phyloP scores from a whole-genome alignment of 2,797 vertebrate species.

The Tolypeutes matacus region DNA sequence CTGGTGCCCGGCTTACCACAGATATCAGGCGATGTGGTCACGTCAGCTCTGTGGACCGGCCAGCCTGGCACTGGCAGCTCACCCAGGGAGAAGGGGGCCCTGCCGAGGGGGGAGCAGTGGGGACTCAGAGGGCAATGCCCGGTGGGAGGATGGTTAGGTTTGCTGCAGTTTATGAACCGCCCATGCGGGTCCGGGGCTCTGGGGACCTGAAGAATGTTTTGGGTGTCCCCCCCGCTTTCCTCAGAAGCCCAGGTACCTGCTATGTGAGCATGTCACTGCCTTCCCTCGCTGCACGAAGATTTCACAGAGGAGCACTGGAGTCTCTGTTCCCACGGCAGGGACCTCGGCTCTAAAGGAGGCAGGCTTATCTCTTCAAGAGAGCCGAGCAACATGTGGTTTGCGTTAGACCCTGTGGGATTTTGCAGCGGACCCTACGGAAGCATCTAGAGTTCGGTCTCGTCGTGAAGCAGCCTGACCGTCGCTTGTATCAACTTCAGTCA shows the following conservation, averaged over 20 bases:
- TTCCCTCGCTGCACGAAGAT: background rate
- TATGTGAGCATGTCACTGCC: too few species aligned
- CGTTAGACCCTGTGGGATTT: background rate
- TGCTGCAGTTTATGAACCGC: accelerated
- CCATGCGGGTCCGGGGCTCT: accelerated
- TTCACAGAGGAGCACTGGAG: background rate
- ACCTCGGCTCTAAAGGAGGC: background rate
- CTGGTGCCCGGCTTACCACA: background rate
- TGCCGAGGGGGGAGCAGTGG: too few species aligned
- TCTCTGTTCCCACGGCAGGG: accelerated
- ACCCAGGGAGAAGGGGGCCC: too few species aligned
- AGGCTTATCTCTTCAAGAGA: background rate
- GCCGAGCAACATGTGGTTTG: background rate
- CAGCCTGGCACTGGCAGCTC: background rate
- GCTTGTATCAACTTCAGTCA: accelerated
- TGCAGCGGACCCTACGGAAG: too few species aligned
- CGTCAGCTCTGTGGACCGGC: background rate
- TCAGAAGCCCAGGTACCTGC: background rate
- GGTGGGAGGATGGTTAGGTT: too few species aligned
- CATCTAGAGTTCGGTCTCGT: accelerated
- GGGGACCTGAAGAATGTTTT: too few species aligned
- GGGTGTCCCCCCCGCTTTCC: accelerated
- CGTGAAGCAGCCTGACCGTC: accelerated
- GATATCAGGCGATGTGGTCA: background rate
- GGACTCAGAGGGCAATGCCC: background rate